These are phyloP conservation scores for Toxonevra muliebris DNA, from an alignment of 2,888 invertebrate species.

Conservation along the genomic window DNA sequence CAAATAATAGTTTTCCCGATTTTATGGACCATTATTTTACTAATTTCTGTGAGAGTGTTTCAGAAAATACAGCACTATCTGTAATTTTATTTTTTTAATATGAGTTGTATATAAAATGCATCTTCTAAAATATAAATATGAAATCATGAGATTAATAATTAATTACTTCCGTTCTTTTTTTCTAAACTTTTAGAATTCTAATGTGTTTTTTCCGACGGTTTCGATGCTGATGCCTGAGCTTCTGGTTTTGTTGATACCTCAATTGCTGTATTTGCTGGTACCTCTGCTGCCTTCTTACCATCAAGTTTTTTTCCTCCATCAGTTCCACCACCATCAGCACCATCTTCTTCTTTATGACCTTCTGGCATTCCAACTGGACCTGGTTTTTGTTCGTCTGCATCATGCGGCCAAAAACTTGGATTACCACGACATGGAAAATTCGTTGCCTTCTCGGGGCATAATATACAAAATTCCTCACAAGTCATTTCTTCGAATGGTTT, in stretches of 20 bases:
- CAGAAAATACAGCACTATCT: too few species aligned
- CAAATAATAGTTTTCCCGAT: too few species aligned
- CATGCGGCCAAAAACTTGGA: conserved; percentile 88
- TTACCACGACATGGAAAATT: conserved; percentile 74
- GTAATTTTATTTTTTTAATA: too few species aligned
- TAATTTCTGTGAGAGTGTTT: too few species aligned
- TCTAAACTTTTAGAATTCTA: too few species aligned
- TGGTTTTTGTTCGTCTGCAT: conserved; percentile 70
- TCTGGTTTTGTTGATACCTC: neutral
- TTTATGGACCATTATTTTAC: too few species aligned
- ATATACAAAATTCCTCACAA: conserved; percentile 63
- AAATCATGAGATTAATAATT: conserved; percentile 63
- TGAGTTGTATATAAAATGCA: too few species aligned
- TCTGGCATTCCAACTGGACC: conserved; percentile 34
- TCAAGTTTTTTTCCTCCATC: neutral
- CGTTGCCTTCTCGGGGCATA: conserved; percentile 76
- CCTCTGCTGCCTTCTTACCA: conserved; percentile 10
- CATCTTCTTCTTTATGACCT: neutral
- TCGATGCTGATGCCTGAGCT: neutral
- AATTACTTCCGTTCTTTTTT: too few species aligned
- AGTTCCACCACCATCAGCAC: neutral
- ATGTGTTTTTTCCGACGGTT: neutral
- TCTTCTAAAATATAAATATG: too few species aligned
- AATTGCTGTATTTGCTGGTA: neutral
- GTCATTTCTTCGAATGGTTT: conserved; percentile 87